These are phyloP conservation scores for Adelosebastes latens DNA, from an alignment of 2,797 vertebrate species.

Conservation along the genomic window DNA sequence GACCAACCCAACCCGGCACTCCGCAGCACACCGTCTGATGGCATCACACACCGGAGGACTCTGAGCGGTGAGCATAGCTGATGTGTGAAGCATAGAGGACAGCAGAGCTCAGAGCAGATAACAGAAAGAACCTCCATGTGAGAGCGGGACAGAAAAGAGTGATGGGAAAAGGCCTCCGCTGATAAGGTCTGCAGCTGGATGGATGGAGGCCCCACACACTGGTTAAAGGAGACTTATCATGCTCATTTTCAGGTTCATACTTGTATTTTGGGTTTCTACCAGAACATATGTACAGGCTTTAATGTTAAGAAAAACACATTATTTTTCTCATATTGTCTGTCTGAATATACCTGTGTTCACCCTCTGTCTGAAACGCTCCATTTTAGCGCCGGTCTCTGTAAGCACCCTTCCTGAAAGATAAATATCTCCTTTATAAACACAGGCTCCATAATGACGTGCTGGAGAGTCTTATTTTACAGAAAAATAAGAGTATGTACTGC, in stretches of 20 bases:
- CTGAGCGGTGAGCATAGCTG: background rate
- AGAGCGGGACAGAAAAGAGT: background rate
- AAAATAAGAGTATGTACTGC: background rate
- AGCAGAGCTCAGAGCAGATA: background rate
- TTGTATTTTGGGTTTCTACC: too few species aligned
- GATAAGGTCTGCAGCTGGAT: constrained; percentile 18
- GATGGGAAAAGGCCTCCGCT: constrained; percentile 4
- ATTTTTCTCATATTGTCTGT: too few species aligned
- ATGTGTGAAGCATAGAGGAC: background rate
- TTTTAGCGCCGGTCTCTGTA: too few species aligned
- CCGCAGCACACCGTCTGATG: background rate
- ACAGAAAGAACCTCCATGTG: background rate
- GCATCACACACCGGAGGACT: constrained; percentile 4
- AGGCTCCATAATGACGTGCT: background rate
- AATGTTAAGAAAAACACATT: too few species aligned
- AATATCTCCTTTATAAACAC: background rate
- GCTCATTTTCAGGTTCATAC: too few species aligned
- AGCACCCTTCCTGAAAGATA: too few species aligned
- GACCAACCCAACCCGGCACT: background rate
- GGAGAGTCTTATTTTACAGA: background rate
- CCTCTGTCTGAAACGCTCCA: too few species aligned
- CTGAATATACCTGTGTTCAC: too few species aligned
- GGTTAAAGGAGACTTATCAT: too few species aligned
- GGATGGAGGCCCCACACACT: background rate
- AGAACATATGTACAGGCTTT: rapidly evolving